Evolutionary conservation across 2,113 vertebrate species (phyloP), one percentile per base, ranked within the genome.

Genomic region (Sylvietta virens): DNA sequence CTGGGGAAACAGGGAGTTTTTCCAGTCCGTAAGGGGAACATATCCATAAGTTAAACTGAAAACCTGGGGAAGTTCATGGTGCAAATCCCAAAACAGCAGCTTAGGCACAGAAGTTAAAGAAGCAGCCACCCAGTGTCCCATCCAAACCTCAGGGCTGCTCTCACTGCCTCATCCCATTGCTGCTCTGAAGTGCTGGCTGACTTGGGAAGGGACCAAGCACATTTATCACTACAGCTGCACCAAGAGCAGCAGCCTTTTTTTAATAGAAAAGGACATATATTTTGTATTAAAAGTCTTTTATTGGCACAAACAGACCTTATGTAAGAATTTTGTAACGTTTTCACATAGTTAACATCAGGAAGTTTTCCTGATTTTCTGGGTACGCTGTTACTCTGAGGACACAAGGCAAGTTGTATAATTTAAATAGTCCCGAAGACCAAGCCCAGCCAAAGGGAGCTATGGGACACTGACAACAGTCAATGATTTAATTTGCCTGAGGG

Each of bases 401-500:
- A 40, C 22, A 56, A 64, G 48, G 40, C 7, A 81, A 39, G 37
- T n/a, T 85, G 33, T 64, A 28, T 26, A 67, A 85, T 27, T 82
- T 45, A 74, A 74, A 20, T 6, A 51, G 57, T 44, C 42, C 37
- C 57, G 44, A 84, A 45, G 37, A 81, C 27, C 18, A 33, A 81
- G 47, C 21, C 39, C 51, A 87, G 84, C 6, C 48, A 87, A 65
- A 79, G 20, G 23, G 76, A 93, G 61, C 70, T 53, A 37, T 22
- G 48, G 57, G 40, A 91, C 35, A 72, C 73, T 76, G 66, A 79
- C 66, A 90, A 35, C 4, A 89, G 56, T 18, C 60, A 91, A 65
- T 40, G 57, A 48, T 61, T 92, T 77, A 53, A 90, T 90, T 80
- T 94, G 47, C 67, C 80, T 16, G n/a, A 86, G 60, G 93, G 53